Base-by-base conservation (phyloP, 2,888 invertebrate species). In the Plagiodera versicolora region DNA sequence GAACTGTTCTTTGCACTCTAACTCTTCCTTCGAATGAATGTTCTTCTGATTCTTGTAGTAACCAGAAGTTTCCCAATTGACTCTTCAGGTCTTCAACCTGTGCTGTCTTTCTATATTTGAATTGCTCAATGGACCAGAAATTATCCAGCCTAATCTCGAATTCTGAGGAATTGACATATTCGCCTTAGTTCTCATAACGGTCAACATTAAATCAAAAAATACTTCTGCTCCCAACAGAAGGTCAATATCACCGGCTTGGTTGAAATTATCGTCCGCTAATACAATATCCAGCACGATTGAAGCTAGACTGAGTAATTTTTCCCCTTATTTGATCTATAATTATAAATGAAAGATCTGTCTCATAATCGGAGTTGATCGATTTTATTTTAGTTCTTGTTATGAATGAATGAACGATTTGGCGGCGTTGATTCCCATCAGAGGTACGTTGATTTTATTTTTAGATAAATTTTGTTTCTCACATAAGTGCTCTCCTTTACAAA, bases 61-160 rank as follows among this genome's bases (percentile, higher is more conserved):
- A 32, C 32, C 32, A 32, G 11, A 32, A 32, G 5, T 6, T 32
- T 32, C 18, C 19, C 18, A 18, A 17, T 46, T 48, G 48, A 14
- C 20, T 14, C 10, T 19, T 5, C 17, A 48, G 10, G 9, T 48
- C 48, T 2, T 48, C 14, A 1, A 14, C 10, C 11, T 14, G 19
- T 19, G n/a, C 24, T n/a, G 20, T 20, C 11, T 19, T 48, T 10
- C 24, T 11, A 56, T 56, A 19, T 17, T 1, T 19, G 20, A 14
- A 19, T 5, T 32, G 9, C 17, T 52, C n/a, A 53, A 45, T 28
- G 19, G 32, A n/a, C 57, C 61, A 1, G 57, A 47, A 24, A 61
- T 19, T 9, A 57, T 45, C 61, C 61, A 61, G 8, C 57, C 61
- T n/a, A 61, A 48, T 30, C 54, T 47, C 2, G 61, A 56, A 6